Percentiles rank a stretch among this genome's conserved stretches.
Conservation (phyloP, 1,140 invertebrate species). For the Bombus cullumanus region DNA sequence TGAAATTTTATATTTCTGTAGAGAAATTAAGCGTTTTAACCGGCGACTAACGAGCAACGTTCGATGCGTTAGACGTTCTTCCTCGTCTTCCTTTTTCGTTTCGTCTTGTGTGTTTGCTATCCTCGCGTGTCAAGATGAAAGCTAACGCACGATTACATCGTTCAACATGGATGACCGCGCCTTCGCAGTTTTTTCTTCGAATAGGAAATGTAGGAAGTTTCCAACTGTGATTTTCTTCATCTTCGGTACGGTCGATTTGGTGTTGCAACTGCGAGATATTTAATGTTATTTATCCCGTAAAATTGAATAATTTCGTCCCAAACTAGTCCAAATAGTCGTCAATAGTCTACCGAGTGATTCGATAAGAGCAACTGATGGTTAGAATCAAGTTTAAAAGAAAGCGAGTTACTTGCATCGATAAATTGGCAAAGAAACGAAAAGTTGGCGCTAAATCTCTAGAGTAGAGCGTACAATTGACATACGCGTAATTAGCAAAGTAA, state of each 20-base stretch:
- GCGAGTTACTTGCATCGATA: neutral
- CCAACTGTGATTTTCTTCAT: neutral
- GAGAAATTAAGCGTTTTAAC: neutral
- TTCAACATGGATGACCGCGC: neutral
- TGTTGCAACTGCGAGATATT: neutral
- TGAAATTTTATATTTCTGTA: neutral
- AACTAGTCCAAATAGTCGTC: too few relatives aligned
- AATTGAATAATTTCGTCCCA: too few relatives aligned
- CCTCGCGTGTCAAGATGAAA: neutral
- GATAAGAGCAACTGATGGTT: too few relatives aligned
- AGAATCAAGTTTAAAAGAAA: too few relatives aligned
- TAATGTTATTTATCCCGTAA: too few relatives aligned
- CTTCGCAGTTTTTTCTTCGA: neutral
- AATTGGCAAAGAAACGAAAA: neutral
- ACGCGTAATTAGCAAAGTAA: slow-evolving; percentile 9
- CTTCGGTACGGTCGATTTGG: neutral
- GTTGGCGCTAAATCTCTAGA: neutral
- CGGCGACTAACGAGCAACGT: neutral
- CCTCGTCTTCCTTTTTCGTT: neutral
- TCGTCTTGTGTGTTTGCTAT: neutral
- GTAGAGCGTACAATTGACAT: neutral
- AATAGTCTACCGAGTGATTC: too few relatives aligned
- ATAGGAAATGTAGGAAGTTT: too few relatives aligned
- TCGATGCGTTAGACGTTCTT: neutral
- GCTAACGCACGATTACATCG: neutral